Conservation (phyloP, 1,140 invertebrate species). For the Neocloeon triangulifer region DNA sequence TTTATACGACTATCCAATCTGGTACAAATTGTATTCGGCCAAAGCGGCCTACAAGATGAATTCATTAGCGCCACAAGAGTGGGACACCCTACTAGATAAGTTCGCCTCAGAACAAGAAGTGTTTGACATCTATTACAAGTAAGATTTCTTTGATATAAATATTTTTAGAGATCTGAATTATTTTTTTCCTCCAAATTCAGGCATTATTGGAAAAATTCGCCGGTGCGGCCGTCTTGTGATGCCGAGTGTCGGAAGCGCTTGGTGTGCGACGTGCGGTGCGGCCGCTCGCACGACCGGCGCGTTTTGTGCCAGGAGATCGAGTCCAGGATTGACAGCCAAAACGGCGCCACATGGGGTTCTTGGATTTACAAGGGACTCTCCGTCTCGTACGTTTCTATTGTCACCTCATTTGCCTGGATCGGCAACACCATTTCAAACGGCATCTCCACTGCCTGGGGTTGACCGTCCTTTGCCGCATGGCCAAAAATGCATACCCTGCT, state of each 20-base stretch:
- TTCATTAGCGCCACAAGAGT: conserved; percentile 56
- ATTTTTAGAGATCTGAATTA: no score
- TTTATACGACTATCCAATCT: conserved; percentile 63
- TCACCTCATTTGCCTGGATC: conserved; percentile 8
- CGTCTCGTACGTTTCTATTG: conserved; percentile 47
- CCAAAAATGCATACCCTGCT: no score
- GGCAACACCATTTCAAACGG: no score
- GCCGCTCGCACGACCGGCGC: conserved; percentile 63
- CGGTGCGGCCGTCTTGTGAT: conserved; percentile 50
- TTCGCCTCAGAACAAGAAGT: conserved; percentile 62
- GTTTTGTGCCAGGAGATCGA: conserved; percentile 58
- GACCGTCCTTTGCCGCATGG: no score
- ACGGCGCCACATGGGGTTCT: conserved; percentile 49
- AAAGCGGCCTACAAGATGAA: conserved; percentile 59
- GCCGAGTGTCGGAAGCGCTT: conserved; percentile 62
- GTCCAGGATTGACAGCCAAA: conserved; percentile 46
- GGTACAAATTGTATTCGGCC: conserved; percentile 75
- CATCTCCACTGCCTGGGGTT: no score
- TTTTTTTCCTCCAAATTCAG: conserved; percentile 19
- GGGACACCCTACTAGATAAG: conserved; percentile 63
- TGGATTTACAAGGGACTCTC: conserved; percentile 69
- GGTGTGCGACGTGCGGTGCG: conserved; percentile 63
- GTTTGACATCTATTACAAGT: conserved; percentile 81
- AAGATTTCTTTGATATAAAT: conserved; percentile 15
- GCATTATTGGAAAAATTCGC: conserved; percentile 73